Evolutionary conservation across 2,888 invertebrate species (phyloP), one percentile per base, ranked within the genome.

Genomic region (Nomada fucata): DNA sequence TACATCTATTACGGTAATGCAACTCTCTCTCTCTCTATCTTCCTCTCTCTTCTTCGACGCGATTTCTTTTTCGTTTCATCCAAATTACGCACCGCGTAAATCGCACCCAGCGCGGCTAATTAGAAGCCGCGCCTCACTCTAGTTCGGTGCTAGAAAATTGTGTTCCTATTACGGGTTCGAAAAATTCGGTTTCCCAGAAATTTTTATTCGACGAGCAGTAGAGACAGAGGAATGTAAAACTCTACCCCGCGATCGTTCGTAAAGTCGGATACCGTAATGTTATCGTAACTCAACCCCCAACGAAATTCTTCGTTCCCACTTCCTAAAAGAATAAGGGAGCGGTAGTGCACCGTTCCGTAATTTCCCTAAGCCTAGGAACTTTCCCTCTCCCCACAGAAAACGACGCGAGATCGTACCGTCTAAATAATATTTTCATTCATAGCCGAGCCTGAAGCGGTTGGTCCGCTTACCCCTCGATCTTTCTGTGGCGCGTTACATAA

Each of bases 401-500:
- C 47, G 47, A 47, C 47, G 13, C 13, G n/a, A 26, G 63, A n/a
- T 1, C 13, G 15, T 4, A 69, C 52, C 13, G 61, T 71, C 57
- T 63, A 55, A 71, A 59, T 55, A 72, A 78, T 69, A 83, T 78
- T 83, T 78, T 76, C 75, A 83, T 82, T 78, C 78, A 75, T 77
- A 29, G 53, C 11, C 67, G 71, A 75, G 63, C n/a, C 47, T 44
- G 11, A 2, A 15, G 15, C 13, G 47, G 13, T 47, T 47, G 47
- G 71, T 76, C 68, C 75, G 71, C 83, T 83, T 76, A 83, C 76
- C 77, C 64, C 63, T 50, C 78, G 65, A 53, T 72, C 57, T 26
- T 13, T 79, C 76, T 57, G 83, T 85, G 89, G 85, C 84, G 88
- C 84, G 88, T 89, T 91, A 90, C 88, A 88, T 91, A 92, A 92